These are phyloP conservation scores for Anastrepha obliqua DNA, from an alignment of 1,140 invertebrate genomes.

Conservation along the genomic window DNA sequence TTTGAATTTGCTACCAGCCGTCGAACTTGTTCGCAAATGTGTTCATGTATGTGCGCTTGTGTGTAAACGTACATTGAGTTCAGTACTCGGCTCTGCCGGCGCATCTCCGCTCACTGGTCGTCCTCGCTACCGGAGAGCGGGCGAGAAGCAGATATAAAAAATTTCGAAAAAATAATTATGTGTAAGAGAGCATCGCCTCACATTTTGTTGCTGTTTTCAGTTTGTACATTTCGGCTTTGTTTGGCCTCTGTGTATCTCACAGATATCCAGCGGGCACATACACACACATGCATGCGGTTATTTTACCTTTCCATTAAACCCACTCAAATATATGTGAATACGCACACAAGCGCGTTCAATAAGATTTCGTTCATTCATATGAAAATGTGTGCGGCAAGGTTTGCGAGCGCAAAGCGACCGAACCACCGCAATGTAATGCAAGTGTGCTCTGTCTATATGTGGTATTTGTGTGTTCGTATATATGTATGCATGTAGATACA, in stretches of 20 bases:
- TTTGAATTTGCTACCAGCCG: neutral
- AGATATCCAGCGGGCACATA: neutral
- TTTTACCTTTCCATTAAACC: constrained; percentile 1
- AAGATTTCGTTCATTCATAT: neutral
- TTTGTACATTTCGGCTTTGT: neutral
- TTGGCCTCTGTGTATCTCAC: neutral
- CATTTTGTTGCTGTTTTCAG: neutral
- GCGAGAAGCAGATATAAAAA: neutral
- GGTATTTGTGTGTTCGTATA: neutral
- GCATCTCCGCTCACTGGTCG: neutral
- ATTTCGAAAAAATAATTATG: constrained; percentile 7
- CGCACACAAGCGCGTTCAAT: neutral
- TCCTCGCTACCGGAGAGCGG: neutral
- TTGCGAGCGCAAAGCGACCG: constrained; percentile 1
- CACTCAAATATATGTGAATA: neutral
- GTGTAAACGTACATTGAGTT: neutral
- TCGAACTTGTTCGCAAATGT: too few species aligned
- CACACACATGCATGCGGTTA: neutral
- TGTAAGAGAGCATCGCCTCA: neutral
- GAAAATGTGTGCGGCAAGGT: neutral
- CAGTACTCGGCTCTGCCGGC: neutral
- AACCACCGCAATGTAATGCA: neutral
- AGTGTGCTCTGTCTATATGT: neutral
- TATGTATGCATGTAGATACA: neutral
- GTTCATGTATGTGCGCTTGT: neutral